phyloP scores from a whole-genome alignment of 2,113 vertebrate species.

The Scortum barcoo region DNA sequence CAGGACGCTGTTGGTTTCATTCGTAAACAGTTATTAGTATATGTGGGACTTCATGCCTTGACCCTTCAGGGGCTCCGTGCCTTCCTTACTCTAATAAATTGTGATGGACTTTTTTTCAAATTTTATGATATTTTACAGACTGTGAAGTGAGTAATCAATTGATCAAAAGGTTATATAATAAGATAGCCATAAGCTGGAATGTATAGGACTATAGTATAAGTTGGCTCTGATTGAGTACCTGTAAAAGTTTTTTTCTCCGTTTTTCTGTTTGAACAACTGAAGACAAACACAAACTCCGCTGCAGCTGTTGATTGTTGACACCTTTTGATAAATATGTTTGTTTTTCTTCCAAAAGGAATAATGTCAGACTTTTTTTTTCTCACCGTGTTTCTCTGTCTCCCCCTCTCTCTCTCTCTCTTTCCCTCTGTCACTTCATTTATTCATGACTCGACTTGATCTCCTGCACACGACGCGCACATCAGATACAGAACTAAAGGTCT shows the following conservation, averaged over 20 bases:
- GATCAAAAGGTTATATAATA: background rate
- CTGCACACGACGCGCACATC: slow-evolving; percentile 26
- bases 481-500: slow-evolving; percentile 59
- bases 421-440: slow-evolving; percentile 54
- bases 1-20: too few species aligned
- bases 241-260: background rate
- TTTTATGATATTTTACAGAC: background rate
- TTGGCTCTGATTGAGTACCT: background rate
- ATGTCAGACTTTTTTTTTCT: slow-evolving; percentile 45
- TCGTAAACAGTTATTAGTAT: too few species aligned
- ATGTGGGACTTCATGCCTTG: too few species aligned
- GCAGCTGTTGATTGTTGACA: slow-evolving; percentile 29
- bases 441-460: slow-evolving; percentile 48
- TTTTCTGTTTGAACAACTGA: background rate
- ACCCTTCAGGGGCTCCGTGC: too few species aligned
- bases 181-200: background rate
- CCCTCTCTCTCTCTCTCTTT: slow-evolving; percentile 16
- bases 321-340: slow-evolving; percentile 32
- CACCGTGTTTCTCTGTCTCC: slow-evolving; percentile 20
- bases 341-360: slow-evolving; percentile 13
- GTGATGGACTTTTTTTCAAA: background rate
- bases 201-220: too few species aligned
- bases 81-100: background rate
- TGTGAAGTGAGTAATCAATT: background rate
- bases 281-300: slow-evolving; percentile 12